Conservation (phyloP, 2,113 vertebrate species). For the Heterochromis multidens region DNA sequence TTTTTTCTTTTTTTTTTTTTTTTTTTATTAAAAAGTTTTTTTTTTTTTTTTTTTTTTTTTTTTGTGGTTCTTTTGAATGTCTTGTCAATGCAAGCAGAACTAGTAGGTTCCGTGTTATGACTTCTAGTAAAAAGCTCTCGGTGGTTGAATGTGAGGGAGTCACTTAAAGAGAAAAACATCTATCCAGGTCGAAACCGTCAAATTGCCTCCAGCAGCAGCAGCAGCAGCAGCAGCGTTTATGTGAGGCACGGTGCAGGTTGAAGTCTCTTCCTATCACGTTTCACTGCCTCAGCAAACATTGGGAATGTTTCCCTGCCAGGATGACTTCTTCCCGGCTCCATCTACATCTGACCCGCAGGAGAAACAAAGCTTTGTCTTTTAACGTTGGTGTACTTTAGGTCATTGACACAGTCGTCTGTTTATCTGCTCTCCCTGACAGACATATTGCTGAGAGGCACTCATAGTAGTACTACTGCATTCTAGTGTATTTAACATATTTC, state of each 20-base stretch:
- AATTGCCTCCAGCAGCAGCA: background rate
- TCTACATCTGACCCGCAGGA: background rate
- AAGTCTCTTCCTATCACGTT: background rate
- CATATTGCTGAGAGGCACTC: background rate
- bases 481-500: background rate
- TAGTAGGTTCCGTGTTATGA: too few species aligned
- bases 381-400: background rate
- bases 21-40: too few species aligned
- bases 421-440: background rate
- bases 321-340: background rate
- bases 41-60: too few species aligned
- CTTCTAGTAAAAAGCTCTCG: background rate
- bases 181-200: background rate
- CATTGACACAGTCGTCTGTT: slow-evolving; percentile 19
- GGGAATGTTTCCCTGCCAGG: slow-evolving; percentile 33
- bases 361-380: background rate
- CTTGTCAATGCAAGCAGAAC: background rate
- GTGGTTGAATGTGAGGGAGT: background rate
- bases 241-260: background rate
- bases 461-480: background rate
- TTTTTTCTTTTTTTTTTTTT: too few species aligned
- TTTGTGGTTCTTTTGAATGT: background rate
- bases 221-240: background rate
- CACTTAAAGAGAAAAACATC: background rate
- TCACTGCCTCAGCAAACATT: background rate